These are phyloP conservation scores for Globia sparganii DNA, from an alignment of 2,888 invertebrate genomes.

Conservation along the genomic window DNA sequence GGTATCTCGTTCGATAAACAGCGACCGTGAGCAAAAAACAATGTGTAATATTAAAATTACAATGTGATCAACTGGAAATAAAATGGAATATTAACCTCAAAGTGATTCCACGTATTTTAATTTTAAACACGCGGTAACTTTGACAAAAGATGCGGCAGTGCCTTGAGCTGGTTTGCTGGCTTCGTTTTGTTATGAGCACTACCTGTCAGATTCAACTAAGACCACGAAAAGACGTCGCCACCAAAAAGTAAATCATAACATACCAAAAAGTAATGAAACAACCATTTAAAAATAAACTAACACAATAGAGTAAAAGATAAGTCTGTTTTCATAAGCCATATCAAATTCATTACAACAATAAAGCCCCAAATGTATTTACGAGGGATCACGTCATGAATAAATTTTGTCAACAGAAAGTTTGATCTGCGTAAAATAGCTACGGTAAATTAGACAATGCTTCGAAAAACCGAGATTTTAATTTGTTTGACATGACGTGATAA, in stretches of 20 bases:
- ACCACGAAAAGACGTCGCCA: not conserved
- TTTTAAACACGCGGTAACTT: not conserved
- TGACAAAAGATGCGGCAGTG: not conserved
- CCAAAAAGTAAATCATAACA: constrained; percentile 19
- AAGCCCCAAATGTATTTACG: constrained; percentile 90
- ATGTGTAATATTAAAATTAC: not conserved
- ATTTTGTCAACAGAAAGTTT: constrained; percentile 88
- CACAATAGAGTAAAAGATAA: constrained; percentile 76
- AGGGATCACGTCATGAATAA: constrained; percentile 90
- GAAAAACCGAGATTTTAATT: constrained; percentile 59
- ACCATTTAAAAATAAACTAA: constrained; percentile 69
- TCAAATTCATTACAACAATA: constrained; percentile 90
- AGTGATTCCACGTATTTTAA: not conserved
- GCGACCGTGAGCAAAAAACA: not conserved
- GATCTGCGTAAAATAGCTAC: constrained; percentile 86
- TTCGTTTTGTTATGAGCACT: not conserved
- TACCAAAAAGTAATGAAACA: constrained; percentile 40
- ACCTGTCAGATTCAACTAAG: not conserved
- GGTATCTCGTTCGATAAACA: not conserved
- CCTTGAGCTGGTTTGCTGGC: not conserved
- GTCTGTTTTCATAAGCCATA: constrained; percentile 86
- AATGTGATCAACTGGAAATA: not conserved
- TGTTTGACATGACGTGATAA: constrained; percentile 19
- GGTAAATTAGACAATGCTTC: constrained; percentile 83
- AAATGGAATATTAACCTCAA: not conserved